Conservation (phyloP, 2,797 vertebrate genomes). For the Pagetopsis macropterus region DNA sequence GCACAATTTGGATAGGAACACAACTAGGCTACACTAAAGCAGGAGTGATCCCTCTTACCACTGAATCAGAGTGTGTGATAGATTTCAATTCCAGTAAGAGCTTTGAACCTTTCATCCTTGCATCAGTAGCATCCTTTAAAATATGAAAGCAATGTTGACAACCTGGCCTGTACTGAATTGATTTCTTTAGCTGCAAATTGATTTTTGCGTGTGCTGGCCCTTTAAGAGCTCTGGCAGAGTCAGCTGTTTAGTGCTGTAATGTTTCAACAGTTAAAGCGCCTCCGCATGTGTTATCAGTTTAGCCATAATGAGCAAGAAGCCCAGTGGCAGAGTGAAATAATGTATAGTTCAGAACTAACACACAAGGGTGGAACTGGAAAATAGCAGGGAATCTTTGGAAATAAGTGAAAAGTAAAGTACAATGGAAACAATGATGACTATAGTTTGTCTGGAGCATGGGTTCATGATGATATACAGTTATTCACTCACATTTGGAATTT, state of each 20-base stretch:
- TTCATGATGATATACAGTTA: slow-evolving; percentile 42
- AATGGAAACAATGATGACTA: slow-evolving; percentile 57
- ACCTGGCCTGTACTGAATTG: slow-evolving; percentile 15
- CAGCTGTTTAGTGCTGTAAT: slow-evolving; percentile 43
- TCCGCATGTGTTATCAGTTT: slow-evolving; percentile 57
- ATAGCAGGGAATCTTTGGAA: slow-evolving; percentile 49
- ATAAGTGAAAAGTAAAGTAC: slow-evolving; percentile 46
- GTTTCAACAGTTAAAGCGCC: slow-evolving; percentile 40
- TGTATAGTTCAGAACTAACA: slow-evolving; percentile 53
- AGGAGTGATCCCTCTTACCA: slow-evolving; percentile 1
- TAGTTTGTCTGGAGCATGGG: slow-evolving; percentile 20
- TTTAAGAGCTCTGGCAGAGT: slow-evolving; percentile 44
- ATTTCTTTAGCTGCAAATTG: slow-evolving; percentile 40
- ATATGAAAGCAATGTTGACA: slow-evolving; percentile 28
- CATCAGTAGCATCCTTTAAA: slow-evolving; percentile 8
- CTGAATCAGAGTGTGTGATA: slow-evolving; percentile 6
- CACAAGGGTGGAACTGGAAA: slow-evolving; percentile 57
- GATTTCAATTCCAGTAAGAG: slow-evolving; percentile 11
- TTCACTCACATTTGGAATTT: slow-evolving; percentile 47
- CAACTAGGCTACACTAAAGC: slow-evolving; percentile 8
- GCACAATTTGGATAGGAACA: slow-evolving; percentile 4
- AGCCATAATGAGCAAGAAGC: slow-evolving; percentile 53
- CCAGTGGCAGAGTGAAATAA: slow-evolving; percentile 55
- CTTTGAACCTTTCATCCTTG: slow-evolving; percentile 7
- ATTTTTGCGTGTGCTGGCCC: slow-evolving; percentile 25